A percentile compares a stretch with the other conserved stretches of the same genome.
Evolutionary conservation across 2,888 invertebrate genomes (phyloP).

Genomic region (Tanytarsus gracilentus): DNA sequence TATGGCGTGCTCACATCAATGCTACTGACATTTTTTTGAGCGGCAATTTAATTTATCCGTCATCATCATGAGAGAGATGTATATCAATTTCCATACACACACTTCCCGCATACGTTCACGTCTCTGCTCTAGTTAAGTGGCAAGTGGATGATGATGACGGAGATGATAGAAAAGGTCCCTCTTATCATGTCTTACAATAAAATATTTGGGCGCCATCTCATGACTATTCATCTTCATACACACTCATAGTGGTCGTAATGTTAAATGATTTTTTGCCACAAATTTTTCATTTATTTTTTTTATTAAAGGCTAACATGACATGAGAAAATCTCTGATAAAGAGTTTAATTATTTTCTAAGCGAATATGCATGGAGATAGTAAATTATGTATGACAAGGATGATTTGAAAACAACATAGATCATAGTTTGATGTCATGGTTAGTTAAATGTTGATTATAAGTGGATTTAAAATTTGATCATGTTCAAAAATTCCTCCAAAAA

Average conservation of each 20-base stretch:
- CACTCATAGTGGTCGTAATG: constrained; percentile 6
- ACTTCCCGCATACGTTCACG: constrained; percentile 12
- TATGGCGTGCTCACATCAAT: not conserved
- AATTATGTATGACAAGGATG: too few relatives aligned
- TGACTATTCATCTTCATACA: constrained; percentile 11
- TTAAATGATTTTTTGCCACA: not conserved
- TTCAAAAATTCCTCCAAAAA: too few relatives aligned
- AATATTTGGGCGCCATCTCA: constrained; percentile 5
- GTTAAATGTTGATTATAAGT: too few relatives aligned
- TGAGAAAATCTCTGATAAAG: too few relatives aligned
- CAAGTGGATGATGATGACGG: not conserved
- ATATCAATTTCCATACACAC: too few relatives aligned
- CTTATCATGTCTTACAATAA: not conserved
- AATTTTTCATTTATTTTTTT: not conserved
- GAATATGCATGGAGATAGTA: too few relatives aligned
- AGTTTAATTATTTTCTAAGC: too few relatives aligned
- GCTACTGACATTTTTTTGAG: constrained; percentile 15
- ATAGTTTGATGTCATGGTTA: too few relatives aligned
- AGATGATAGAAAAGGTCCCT: constrained; percentile 20
- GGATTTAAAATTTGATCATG: too few relatives aligned
- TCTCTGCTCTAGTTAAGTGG: not conserved
- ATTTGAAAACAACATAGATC: too few relatives aligned
- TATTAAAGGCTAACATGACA: constrained; percentile 14
- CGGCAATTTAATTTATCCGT: constrained; percentile 25
- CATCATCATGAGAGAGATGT: not conserved